These are phyloP conservation scores for Agonopterix heracliana DNA, from an alignment of 2,888 invertebrate species.

Conservation along the genomic window DNA sequence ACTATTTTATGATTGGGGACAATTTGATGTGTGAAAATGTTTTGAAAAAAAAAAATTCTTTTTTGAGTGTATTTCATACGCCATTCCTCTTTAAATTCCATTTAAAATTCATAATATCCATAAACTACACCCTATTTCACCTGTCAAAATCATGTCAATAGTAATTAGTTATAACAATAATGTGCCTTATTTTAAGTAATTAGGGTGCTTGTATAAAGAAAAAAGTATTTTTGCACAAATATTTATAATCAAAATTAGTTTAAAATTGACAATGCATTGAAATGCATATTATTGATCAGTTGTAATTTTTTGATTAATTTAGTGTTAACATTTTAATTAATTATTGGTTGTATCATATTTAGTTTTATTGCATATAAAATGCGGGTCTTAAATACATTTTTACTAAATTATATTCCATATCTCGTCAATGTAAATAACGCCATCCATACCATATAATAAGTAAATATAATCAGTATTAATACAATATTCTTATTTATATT, in stretches of 20 bases:
- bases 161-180: constrained; percentile 3
- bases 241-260: constrained; percentile 16
- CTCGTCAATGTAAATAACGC: constrained; percentile 61
- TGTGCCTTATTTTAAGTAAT: constrained; percentile 34
- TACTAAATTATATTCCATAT: constrained; percentile 58
- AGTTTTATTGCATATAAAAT: constrained; percentile 44
- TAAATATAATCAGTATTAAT: constrained; percentile 73
- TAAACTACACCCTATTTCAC: too few species aligned
- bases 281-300: constrained; percentile 7
- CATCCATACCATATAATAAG: constrained; percentile 62
- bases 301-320: constrained; percentile 3
- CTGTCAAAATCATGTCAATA: too few species aligned
- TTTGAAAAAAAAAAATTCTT: too few species aligned
- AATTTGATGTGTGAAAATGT: too few species aligned
- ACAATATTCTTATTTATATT: constrained; percentile 62
- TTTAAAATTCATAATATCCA: too few species aligned
- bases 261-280: constrained; percentile 15
- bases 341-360: constrained; percentile 24
- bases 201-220: constrained; percentile 33
- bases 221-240: constrained; percentile 21
- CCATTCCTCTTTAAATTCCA: too few species aligned
- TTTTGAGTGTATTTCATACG: too few species aligned
- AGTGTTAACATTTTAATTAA: constrained; percentile 18
- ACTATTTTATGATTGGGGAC: too few species aligned
- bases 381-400: constrained; percentile 57